A percentile compares a stretch with the other conserved stretches of the same genome.
Conservation (phyloP, 2,113 vertebrate genomes). For the Cyanocitta stelleri region DNA sequence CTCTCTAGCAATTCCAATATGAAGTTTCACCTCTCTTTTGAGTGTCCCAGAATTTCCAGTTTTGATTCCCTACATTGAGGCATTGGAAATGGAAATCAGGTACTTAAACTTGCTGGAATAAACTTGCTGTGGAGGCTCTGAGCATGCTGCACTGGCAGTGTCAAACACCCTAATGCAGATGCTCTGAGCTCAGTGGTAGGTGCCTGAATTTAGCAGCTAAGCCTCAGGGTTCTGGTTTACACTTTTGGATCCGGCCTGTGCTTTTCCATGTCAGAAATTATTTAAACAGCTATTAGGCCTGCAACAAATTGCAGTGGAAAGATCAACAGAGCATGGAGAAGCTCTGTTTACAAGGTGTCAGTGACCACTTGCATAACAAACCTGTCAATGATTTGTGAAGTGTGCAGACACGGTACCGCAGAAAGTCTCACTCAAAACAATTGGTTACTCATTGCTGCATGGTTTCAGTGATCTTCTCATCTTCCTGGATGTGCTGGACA, state of each 20-base stretch:
- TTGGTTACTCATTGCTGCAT: conserved; percentile 68
- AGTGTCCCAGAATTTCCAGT: background rate
- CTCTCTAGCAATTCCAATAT: background rate
- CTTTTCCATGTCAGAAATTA: conserved; percentile 13
- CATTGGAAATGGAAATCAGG: background rate
- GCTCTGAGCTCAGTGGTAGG: background rate
- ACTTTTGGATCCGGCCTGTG: background rate
- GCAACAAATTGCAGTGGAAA: conserved; percentile 54
- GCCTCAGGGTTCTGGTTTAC: background rate
- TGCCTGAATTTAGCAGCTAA: background rate
- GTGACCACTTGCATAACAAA: conserved; percentile 55
- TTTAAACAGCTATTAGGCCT: conserved; percentile 33
- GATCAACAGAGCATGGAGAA: conserved; percentile 61
- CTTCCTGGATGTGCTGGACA: background rate
- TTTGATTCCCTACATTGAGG: background rate
- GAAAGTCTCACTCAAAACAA: conserved; percentile 48
- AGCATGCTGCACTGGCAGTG: background rate
- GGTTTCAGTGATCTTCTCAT: conserved; percentile 28
- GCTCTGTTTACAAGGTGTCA: conserved; percentile 58
- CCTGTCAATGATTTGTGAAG: conserved; percentile 73
- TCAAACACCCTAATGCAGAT: background rate
- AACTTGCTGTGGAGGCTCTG: background rate
- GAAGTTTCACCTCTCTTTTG: background rate
- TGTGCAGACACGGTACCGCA: conserved; percentile 13
- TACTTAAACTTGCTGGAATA: background rate